Base-by-base conservation (phyloP, 2,113 vertebrate species). In the Eptesicus fuscus region DNA sequence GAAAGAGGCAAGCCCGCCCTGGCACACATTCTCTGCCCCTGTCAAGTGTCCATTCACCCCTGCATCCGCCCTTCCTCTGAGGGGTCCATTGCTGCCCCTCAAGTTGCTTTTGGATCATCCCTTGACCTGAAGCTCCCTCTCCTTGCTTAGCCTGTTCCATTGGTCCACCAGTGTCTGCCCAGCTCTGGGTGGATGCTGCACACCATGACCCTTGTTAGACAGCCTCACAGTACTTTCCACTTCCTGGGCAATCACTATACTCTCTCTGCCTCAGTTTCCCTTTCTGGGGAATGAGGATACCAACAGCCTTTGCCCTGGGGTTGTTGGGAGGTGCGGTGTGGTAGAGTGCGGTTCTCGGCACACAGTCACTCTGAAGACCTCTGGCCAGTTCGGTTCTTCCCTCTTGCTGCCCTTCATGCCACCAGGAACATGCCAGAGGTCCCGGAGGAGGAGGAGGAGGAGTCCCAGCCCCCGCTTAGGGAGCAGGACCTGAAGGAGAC, bases 401-500 rank as follows among this genome's bases (percentile, higher is more conserved):
- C 2, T 5, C 42, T 61, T 70, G 5, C 10, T 44, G 11, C 78
- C 22, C 47, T 63, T 32, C 71, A 0, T 23, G 7, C 23, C 51
- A 9, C 35, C 35, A 96, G 97, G 90, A 20, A 47, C 2, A 0
- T 22, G 4, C 30, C 2, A 0, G 59, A 49, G 32, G 7, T 53
- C 67, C 30, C 2, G 0, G 32, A 59, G 22, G 95, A 94, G 51
- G 86, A 53, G 17, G 37, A 71, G n/a, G 44, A 51, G 51, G 90
- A 79, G 63, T 25, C 76, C 0, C 25, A 77, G 73, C 47, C 51
- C 5, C 4, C 51, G 3, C 4, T 2, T 1, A 6, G 25, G 9
- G 53, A 25, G 44, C 35, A 32, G 94, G 86, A 89, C 53, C 67
- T 97, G 71, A 86, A 87, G 80, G 96, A 65, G 53, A 17, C 94